Percentiles rank a stretch among this genome's conserved stretches.
Evolutionary conservation across 1,140 invertebrate species (phyloP).

Genomic region (Mycetomoellerius zeteki): DNA sequence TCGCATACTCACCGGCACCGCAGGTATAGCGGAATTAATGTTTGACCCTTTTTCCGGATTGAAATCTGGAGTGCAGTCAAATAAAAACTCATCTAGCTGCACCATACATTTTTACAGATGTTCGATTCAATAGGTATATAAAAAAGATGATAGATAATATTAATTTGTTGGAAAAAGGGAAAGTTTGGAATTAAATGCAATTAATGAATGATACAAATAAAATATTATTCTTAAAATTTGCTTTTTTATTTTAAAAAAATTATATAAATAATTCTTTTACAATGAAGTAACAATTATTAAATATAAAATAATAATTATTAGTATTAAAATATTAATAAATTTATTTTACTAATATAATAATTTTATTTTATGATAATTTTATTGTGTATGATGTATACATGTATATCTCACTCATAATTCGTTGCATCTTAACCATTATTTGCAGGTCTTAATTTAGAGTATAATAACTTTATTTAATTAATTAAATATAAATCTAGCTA

Average conservation of each 20-base stretch:
- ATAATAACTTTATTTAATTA: no score
- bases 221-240: not conserved
- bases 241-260: not conserved
- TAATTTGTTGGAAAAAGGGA: not conserved
- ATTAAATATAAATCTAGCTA: not conserved
- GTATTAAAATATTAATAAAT: not conserved
- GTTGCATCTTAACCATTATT: not conserved
- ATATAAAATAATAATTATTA: not conserved
- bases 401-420: not conserved
- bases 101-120: not conserved
- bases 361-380: not conserved
- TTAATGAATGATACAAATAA: not conserved
- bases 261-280: not conserved
- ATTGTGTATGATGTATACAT: not conserved
- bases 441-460: not conserved
- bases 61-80: not conserved
- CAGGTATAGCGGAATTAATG: slow-evolving; percentile 30
- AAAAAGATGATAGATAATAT: not conserved
- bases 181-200: not conserved
- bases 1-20: not conserved
- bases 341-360: not conserved
- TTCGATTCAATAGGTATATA: not conserved
- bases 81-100: not conserved
- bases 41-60: not conserved
- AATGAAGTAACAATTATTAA: not conserved